phyloP scores from a whole-genome alignment of 2,888 invertebrate species.

The Tenthredo amoena region DNA sequence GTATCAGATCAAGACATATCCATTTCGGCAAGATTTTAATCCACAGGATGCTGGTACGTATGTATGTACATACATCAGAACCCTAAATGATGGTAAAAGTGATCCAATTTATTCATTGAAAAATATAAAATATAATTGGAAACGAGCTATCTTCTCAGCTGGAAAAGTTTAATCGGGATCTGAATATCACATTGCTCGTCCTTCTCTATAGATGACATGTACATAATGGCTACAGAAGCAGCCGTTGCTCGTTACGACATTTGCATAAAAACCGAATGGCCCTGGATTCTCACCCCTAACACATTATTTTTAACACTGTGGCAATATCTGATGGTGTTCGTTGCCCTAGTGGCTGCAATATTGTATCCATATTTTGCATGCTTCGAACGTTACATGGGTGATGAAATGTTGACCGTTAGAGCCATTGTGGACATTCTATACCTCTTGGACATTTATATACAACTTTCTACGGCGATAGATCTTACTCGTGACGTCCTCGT shows the following conservation, averaged over 20 bases:
- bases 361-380: constrained; percentile 43
- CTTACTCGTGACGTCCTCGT: constrained; percentile 24
- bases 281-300: constrained; percentile 40
- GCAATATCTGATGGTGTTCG: constrained; percentile 35
- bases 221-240: constrained; percentile 45
- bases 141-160: neutral
- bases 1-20: constrained; percentile 29
- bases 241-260: constrained; percentile 41
- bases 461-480: constrained; percentile 41
- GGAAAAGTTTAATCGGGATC: neutral
- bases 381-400: constrained; percentile 40
- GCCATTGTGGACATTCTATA: constrained; percentile 32
- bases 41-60: constrained; percentile 21
- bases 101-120: neutral
- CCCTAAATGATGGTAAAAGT: neutral
- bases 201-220: constrained; percentile 23
- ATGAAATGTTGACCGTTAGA: constrained; percentile 27
- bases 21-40: constrained; percentile 17
- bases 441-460: constrained; percentile 41
- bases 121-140: neutral
- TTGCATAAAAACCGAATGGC: constrained; percentile 42
- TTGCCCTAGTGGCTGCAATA: constrained; percentile 20
- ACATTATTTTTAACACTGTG: constrained; percentile 32
- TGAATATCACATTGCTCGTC: neutral
- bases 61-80: neutral